Evolutionary conservation across 2,888 invertebrate species (phyloP).

Genomic region (Himalopsyche japonica): DNA sequence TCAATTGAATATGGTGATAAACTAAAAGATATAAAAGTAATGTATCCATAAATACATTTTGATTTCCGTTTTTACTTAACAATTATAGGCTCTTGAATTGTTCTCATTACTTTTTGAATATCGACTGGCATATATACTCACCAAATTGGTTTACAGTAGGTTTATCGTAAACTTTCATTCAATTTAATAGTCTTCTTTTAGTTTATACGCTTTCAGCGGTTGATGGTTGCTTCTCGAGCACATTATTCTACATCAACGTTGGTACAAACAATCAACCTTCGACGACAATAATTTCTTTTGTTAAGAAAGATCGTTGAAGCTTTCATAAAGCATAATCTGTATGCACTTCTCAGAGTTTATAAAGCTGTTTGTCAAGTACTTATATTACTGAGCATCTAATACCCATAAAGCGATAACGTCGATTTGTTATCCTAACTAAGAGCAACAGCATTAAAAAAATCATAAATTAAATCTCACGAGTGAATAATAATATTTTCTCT

Average conservation of each 20-base stretch:
- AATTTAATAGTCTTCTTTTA: background rate
- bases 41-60: too few species aligned
- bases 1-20: too few species aligned
- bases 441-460: too few species aligned
- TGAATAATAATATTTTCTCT: too few species aligned
- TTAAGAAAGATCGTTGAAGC: background rate
- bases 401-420: too few species aligned
- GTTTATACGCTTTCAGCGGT: background rate
- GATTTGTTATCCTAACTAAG: too few species aligned
- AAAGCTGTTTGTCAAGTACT: background rate
- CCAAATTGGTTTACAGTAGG: background rate
- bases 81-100: too few species aligned
- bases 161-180: background rate
- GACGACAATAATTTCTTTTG: background rate
- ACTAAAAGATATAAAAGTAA: too few species aligned
- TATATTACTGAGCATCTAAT: too few species aligned
- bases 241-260: background rate
- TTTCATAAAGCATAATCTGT: background rate
- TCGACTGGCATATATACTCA: background rate
- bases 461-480: too few species aligned
- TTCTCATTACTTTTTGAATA: too few species aligned
- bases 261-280: background rate
- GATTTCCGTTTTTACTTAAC: too few species aligned
- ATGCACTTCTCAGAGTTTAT: background rate
- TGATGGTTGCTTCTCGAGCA: background rate